Evolutionary conservation across 2,113 vertebrate genomes (phyloP).

Genomic region (Gracilinanus agilis): DNA sequence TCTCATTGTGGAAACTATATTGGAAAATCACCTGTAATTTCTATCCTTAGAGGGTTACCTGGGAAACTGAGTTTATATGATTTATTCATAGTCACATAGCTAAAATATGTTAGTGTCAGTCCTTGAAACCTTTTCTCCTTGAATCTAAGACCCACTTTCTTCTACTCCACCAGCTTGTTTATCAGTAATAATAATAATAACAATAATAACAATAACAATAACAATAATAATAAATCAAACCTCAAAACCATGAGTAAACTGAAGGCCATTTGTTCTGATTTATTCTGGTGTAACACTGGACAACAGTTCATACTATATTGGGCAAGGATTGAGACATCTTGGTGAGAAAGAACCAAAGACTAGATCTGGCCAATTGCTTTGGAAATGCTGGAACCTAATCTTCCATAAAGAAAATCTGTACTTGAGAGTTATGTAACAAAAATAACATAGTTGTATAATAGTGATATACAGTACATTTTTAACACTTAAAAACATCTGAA

Average conservation of each 20-base stretch:
- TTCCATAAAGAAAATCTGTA: not conserved
- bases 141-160: not conserved
- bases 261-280: not conserved
- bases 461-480: not conserved
- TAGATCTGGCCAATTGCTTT: not conserved
- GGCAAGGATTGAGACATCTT: not conserved
- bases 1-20: not conserved
- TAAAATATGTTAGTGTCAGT: not conserved
- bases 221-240: too few species aligned
- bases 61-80: not conserved
- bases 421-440: not conserved
- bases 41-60: not conserved
- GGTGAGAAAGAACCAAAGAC: not conserved
- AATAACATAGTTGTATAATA: not conserved
- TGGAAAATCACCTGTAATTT: not conserved
- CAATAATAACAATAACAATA: not conserved
- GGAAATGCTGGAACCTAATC: not conserved
- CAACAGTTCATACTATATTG: not conserved
- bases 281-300: not conserved
- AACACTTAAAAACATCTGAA: not conserved
- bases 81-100: not conserved
- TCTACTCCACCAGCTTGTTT: not conserved
- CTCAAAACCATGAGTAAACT: not conserved
- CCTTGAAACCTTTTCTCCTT: not conserved
- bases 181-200: not conserved